Evolutionary conservation across 1,140 invertebrate species (phyloP).

Genomic region (Dolichoris vasculosae): DNA sequence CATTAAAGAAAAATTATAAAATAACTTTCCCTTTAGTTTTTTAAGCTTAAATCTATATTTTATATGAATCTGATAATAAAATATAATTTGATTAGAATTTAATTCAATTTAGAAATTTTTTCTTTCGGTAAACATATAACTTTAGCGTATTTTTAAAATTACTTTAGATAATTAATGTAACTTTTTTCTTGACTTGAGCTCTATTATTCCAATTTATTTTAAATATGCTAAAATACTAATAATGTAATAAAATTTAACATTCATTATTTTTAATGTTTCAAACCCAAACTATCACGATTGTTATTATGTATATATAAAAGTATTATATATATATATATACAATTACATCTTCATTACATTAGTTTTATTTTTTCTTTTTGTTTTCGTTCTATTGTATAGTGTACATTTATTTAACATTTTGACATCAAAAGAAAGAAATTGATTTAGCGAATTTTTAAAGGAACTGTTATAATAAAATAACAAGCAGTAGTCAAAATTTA

Average conservation of each 20-base stretch:
- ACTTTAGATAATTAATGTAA: slow-evolving; percentile 7
- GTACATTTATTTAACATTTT: slow-evolving; percentile 1
- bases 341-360: neutral
- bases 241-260: neutral
- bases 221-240: slow-evolving; percentile 1
- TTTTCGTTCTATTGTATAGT: neutral
- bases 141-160: neutral
- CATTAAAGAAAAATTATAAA: slow-evolving; percentile 49
- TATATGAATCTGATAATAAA: neutral
- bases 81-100: slow-evolving; percentile 5
- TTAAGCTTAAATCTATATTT: slow-evolving; percentile 32
- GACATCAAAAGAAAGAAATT: neutral
- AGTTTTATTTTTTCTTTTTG: neutral
- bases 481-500: neutral
- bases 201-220: neutral
- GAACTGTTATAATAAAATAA: neutral
- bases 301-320: neutral
- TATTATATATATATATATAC: neutral
- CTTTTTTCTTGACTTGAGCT: neutral
- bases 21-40: slow-evolving; percentile 25
- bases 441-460: neutral
- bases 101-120: neutral
- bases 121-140: slow-evolving; percentile 15
- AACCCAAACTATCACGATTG: neutral
- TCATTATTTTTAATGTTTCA: neutral